A percentile compares a stretch with the other conserved stretches of the same genome.
Conservation (phyloP, 53 echinoderm and acorn worm species). For the Holothuria leucospilota region DNA sequence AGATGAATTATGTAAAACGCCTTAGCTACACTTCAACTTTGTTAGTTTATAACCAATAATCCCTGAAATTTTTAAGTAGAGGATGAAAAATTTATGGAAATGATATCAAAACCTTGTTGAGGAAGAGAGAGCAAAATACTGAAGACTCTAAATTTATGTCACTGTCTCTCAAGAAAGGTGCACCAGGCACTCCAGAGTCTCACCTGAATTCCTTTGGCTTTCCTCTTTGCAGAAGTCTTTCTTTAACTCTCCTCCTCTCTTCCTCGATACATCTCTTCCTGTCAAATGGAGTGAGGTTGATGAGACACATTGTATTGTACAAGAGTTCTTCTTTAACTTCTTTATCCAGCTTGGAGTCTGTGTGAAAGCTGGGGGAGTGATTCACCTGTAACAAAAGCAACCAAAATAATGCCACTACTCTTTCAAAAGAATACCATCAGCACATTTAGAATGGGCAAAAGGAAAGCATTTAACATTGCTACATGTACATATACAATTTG, state of each 20-base stretch:
- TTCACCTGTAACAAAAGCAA: conserved; percentile 72
- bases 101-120: too few species aligned
- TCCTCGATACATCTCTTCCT: conserved; percentile 94
- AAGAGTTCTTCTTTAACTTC: conserved; percentile 95
- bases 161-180: too few species aligned
- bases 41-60: too few species aligned
- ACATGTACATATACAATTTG: too few species aligned
- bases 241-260: conserved; percentile 90
- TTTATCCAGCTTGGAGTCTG: conserved; percentile 92
- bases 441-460: not conserved
- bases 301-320: conserved; percentile 86
- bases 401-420: not conserved
- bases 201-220: conserved; percentile 95
- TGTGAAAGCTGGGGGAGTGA: conserved; percentile 97
- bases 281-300: conserved; percentile 94
- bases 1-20: too few species aligned
- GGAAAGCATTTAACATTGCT: not conserved
- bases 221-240: conserved; percentile 78
- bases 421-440: not conserved
- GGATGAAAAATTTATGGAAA: too few species aligned
- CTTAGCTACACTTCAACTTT: too few species aligned
- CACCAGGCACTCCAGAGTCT: too few species aligned
- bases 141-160: too few species aligned
- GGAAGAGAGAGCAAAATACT: too few species aligned
- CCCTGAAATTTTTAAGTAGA: too few species aligned